These are phyloP conservation scores for Conomelus anceps DNA, from an alignment of 2,888 invertebrate species.

Conservation along the genomic window DNA sequence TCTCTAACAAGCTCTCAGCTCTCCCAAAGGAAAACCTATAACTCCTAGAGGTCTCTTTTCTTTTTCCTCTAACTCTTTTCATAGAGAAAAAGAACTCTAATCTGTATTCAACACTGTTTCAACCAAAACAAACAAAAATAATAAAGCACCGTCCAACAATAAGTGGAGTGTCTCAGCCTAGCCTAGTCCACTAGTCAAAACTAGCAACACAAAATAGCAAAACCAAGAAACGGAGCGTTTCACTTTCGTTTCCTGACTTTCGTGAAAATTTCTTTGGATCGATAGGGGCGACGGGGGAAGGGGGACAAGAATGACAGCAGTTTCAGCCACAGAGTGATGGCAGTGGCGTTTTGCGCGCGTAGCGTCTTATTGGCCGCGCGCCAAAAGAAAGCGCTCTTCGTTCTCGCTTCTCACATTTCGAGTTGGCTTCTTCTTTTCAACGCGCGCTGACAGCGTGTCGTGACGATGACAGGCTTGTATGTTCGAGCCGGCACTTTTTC, in stretches of 20 bases:
- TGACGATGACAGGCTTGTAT: background rate
- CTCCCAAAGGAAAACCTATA: background rate
- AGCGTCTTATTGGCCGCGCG: background rate
- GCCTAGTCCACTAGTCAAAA: too few relatives aligned
- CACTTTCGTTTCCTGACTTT: background rate
- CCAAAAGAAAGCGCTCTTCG: background rate
- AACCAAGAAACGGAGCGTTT: background rate
- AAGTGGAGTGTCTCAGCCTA: background rate
- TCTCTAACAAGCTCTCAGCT: background rate
- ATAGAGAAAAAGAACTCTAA: too few relatives aligned
- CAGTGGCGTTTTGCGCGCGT: background rate
- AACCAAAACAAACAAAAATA: background rate
- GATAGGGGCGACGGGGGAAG: too few relatives aligned
- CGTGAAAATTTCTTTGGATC: background rate
- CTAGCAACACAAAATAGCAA: background rate
- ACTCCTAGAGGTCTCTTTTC: too few relatives aligned
- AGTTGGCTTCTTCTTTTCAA: background rate
- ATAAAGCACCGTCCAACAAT: background rate
- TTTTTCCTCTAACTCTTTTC: too few relatives aligned
- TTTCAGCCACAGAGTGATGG: background rate
- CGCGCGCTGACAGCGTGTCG: background rate
- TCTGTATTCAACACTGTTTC: background rate
- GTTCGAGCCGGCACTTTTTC: too few relatives aligned
- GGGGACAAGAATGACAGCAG: background rate
- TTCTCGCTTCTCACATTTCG: background rate